These are phyloP conservation scores for Ametastegia equiseti DNA, from an alignment of 2,888 invertebrate genomes.

Conservation along the genomic window DNA sequence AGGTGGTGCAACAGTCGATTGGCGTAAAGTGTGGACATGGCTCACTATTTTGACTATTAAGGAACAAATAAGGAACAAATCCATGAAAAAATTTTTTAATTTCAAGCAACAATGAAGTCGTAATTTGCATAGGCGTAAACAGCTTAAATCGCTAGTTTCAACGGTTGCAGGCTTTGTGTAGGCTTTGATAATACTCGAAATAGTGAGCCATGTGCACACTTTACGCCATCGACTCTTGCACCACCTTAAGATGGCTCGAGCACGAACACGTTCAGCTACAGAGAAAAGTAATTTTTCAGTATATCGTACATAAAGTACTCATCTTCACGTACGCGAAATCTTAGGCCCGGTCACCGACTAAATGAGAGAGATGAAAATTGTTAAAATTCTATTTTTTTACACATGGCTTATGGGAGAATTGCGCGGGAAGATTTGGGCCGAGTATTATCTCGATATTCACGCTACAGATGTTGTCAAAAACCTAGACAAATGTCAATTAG, in stretches of 20 bases:
- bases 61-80: too few relatives aligned
- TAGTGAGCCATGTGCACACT: too few relatives aligned
- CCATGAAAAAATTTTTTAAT: too few relatives aligned
- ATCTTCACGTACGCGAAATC: constrained; percentile 26
- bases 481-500: constrained; percentile 34
- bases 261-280: neutral
- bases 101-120: too few relatives aligned
- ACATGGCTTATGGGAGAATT: constrained; percentile 1
- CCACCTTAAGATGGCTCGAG: constrained; percentile 22
- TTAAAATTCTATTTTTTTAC: neutral
- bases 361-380: constrained; percentile 7
- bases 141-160: too few relatives aligned
- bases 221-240: too few relatives aligned
- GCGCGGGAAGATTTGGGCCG: neutral
- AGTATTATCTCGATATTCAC: neutral
- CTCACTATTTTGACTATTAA: too few relatives aligned
- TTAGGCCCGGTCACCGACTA: neutral
- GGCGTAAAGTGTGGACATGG: too few relatives aligned
- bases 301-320: constrained; percentile 26
- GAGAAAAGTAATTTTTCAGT: constrained; percentile 32
- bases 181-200: too few relatives aligned
- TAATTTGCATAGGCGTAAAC: too few relatives aligned
- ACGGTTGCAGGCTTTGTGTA: too few relatives aligned
- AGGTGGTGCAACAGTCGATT: too few relatives aligned
- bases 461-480: constrained; percentile 17